phyloP scores from a whole-genome alignment of 2,113 vertebrate genomes.

The Gymnobelideus leadbeateri region DNA sequence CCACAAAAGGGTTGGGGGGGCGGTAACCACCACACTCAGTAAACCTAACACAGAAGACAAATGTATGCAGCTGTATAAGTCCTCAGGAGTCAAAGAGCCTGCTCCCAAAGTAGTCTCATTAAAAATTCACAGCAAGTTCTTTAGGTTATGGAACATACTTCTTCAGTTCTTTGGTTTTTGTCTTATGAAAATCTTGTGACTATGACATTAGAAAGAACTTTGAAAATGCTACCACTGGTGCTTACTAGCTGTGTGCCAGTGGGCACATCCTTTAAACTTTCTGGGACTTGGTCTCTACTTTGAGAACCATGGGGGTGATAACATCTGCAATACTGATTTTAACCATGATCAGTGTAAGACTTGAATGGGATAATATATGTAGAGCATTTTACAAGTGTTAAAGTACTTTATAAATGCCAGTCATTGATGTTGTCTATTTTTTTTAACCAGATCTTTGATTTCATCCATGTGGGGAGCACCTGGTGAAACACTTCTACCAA shows the following conservation, averaged over 20 bases:
- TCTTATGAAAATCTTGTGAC: conserved; percentile 22
- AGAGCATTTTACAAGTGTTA: background rate
- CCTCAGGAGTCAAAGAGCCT: conserved; percentile 55
- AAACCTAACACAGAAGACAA: conserved; percentile 73
- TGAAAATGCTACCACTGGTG: background rate
- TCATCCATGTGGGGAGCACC: background rate
- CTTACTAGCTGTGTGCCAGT: background rate
- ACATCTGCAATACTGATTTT: background rate
- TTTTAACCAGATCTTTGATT: background rate
- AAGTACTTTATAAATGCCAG: background rate
- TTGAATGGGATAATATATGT: background rate
- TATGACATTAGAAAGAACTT: background rate
- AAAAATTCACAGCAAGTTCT: background rate
- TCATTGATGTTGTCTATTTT: background rate
- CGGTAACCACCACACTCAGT: conserved; percentile 4
- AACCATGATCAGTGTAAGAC: background rate
- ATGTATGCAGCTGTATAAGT: conserved; percentile 72
- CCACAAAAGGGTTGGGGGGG: conserved; percentile 21
- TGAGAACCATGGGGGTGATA: background rate
- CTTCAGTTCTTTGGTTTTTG: conserved; percentile 30
- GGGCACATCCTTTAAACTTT: background rate
- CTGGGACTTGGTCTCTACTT: background rate
- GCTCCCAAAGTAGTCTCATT: background rate
- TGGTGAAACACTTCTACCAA: background rate
- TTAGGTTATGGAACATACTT: background rate